Conservation (phyloP, 2,113 vertebrate species). For the Phocoena sinus region DNA sequence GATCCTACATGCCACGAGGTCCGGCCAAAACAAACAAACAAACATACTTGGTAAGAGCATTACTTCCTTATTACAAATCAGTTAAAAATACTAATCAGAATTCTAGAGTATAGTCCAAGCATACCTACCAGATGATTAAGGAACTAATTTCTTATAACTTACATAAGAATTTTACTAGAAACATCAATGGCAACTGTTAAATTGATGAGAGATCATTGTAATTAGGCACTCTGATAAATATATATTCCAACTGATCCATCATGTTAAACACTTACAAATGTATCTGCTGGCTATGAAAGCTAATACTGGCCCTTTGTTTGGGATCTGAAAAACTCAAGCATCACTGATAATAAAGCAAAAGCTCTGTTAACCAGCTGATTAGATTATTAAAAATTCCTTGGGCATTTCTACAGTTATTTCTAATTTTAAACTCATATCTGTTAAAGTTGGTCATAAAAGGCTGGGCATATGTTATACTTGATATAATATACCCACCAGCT, state of each 20-base stretch:
- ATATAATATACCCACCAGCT: not conserved
- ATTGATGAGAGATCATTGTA: not conserved
- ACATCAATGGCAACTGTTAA: slow-evolving; percentile 15
- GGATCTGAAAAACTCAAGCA: slow-evolving; percentile 34
- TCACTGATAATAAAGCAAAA: slow-evolving; percentile 42
- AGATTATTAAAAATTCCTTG: slow-evolving; percentile 31
- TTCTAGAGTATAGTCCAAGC: not conserved
- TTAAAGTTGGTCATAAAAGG: not conserved
- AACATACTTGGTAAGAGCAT: not conserved
- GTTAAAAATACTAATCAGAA: slow-evolving; percentile 19
- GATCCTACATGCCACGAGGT: not conserved
- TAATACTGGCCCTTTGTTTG: slow-evolving; percentile 21
- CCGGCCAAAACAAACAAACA: not conserved
- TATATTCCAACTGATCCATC: not conserved
- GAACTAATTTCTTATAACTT: not conserved
- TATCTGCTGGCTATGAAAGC: not conserved
- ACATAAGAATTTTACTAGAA: not conserved
- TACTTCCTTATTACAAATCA: not conserved
- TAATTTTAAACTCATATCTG: not conserved
- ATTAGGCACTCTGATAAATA: not conserved
- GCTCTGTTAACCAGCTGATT: not conserved
- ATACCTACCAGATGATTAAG: not conserved
- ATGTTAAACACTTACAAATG: not conserved
- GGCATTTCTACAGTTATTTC: slow-evolving; percentile 23
- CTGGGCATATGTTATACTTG: not conserved